Evolutionary conservation across 1,140 invertebrate genomes (phyloP), one percentile per base, ranked within the genome.

Genomic region (Lepidurus apus): DNA sequence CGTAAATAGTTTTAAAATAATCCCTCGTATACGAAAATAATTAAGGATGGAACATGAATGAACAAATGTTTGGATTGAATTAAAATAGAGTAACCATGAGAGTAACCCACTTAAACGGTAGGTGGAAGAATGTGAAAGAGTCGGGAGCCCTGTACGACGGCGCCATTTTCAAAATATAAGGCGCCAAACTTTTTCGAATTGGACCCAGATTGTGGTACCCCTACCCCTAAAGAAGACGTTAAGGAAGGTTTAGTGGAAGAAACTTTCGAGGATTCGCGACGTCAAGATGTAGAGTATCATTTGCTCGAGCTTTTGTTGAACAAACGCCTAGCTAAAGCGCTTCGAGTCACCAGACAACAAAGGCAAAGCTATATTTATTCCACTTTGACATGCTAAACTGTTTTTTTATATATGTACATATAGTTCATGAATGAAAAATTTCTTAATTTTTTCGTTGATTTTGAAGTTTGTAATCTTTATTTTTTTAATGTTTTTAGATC

Each of bases 11-110:
- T 26, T 26, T 26, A 26, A 26, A 26, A 26, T 26, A 26, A 26
- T 26, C 26, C 26, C 26, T 26, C 26, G 26, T 26, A 26, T 26
- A 26, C 1, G 26, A 78, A 83, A 74, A 86, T 87, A 75, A 81
- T n/a, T n/a, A n/a, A n/a, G n/a, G n/a, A n/a, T n/a, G n/a, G n/a
- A n/a, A n/a, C n/a, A n/a, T n/a, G n/a, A n/a, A n/a, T n/a, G n/a
- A n/a, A n/a, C n/a, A n/a, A n/a, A n/a, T n/a, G n/a, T n/a, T n/a
- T n/a, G n/a, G n/a, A n/a, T n/a, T n/a, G n/a, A n/a, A n/a, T n/a
- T n/a, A n/a, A n/a, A n/a, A n/a, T n/a, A n/a, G n/a, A n/a, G n/a
- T n/a, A n/a, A n/a, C n/a, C n/a, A n/a, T n/a, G n/a, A n/a, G n/a
- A n/a, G n/a, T n/a, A n/a, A n/a, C n/a, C n/a, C n/a, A n/a, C n/a